Evolutionary conservation across 1,140 invertebrate species (phyloP).

Genomic region (Nasonia longicornis): DNA sequence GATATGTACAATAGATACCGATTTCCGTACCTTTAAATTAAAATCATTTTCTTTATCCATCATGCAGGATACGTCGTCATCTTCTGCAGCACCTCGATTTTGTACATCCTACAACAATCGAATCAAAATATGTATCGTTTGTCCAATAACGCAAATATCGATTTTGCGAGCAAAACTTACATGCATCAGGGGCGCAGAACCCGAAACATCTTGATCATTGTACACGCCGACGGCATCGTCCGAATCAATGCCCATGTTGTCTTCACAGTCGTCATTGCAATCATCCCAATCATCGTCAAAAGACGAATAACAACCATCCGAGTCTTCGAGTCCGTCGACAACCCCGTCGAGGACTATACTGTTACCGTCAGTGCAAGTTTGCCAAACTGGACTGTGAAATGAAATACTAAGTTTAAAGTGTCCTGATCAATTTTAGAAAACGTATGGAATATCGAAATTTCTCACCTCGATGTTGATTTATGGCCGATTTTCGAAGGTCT

Average conservation of each 20-base stretch:
- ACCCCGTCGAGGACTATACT: slow-evolving; percentile 26
- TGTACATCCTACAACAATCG: slow-evolving; percentile 55
- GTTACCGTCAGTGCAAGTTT: slow-evolving; percentile 36
- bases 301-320: slow-evolving; percentile 43
- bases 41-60: slow-evolving; percentile 66
- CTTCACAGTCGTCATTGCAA: slow-evolving; percentile 40
- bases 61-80: slow-evolving; percentile 53
- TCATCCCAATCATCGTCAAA: slow-evolving; percentile 45
- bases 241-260: slow-evolving; percentile 32
- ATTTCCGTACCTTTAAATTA: slow-evolving; percentile 63
- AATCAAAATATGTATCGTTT: not conserved
- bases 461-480: slow-evolving; percentile 40
- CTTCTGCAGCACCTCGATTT: slow-evolving; percentile 55
- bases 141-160: not conserved
- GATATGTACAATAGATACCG: not conserved
- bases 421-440: no score
- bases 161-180: not conserved
- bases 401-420: not conserved
- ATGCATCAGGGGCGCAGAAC: not conserved
- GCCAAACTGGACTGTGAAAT: slow-evolving; percentile 66
- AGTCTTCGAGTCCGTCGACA: slow-evolving; percentile 38
- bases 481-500: slow-evolving; percentile 9
- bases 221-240: slow-evolving; percentile 26
- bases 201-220: not conserved
- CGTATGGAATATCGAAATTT: not conserved